Evolutionary conservation across 2,888 invertebrate species (phyloP).

Genomic region (Agrotis segetum): DNA sequence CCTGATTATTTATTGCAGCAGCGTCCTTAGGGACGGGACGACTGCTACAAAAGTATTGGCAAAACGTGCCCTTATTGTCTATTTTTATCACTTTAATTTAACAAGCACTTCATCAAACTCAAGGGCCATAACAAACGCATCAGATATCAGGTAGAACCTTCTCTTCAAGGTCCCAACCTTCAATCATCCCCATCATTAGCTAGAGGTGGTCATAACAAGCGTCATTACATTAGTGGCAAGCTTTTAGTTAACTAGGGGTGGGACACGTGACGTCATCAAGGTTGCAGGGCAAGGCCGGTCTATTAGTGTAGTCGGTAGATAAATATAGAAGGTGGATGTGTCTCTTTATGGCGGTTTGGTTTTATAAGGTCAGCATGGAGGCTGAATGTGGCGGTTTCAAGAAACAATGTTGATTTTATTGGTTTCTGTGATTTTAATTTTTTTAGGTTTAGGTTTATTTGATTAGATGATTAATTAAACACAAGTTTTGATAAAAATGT

Average conservation of each 20-base stretch:
- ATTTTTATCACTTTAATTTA: background rate
- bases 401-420: no score
- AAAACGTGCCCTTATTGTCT: background rate
- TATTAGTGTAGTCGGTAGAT: slow-evolving; percentile 50
- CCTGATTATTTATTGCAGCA: no score
- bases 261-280: slow-evolving; percentile 63
- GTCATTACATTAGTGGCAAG: slow-evolving; percentile 57
- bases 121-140: slow-evolving; percentile 12
- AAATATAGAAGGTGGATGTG: slow-evolving; percentile 49
- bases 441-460: no score
- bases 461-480: no score
- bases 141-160: slow-evolving; percentile 41
- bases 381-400: slow-evolving; percentile 3
- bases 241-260: slow-evolving; percentile 68
- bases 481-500: no score
- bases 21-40: no score
- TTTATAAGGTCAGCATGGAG: slow-evolving; percentile 21
- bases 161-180: slow-evolving; percentile 51
- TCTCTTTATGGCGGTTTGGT: slow-evolving; percentile 28
- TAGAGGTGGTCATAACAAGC: slow-evolving; percentile 50
- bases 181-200: slow-evolving; percentile 58
- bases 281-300: slow-evolving; percentile 54
- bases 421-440: no score
- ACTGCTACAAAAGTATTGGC: no score
- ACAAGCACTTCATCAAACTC: slow-evolving; percentile 27